Percentiles rank a stretch among this genome's conserved stretches.
Evolutionary conservation across 2,113 vertebrate species (phyloP).

Genomic region (Galbula dea): DNA sequence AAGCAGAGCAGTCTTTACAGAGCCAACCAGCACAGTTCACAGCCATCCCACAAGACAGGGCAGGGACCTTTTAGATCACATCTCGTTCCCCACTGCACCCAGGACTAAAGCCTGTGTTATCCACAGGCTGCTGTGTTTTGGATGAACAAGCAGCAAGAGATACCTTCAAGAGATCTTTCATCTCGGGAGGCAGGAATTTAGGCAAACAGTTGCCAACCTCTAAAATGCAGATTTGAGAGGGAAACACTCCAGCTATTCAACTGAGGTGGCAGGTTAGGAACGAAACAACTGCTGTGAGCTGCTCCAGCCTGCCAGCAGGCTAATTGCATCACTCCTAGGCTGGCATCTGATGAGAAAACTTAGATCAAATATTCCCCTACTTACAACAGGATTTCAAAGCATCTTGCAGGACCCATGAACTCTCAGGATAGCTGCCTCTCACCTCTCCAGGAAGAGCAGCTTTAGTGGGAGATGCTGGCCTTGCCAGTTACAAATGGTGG

Average conservation of each 20-base stretch:
- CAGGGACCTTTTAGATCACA: not conserved
- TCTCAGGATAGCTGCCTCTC: not conserved
- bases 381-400: not conserved
- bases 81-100: not conserved
- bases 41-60: not conserved
- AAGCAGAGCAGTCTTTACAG: not conserved
- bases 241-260: not conserved
- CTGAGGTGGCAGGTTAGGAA: fast-evolving
- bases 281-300: fast-evolving
- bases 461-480: not conserved
- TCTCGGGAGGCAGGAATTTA: not conserved
- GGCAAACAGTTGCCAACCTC: not conserved
- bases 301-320: not conserved
- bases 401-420: not conserved
- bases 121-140: not conserved
- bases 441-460: not conserved
- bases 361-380: not conserved
- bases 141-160: not conserved
- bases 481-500: not conserved
- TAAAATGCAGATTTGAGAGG: not conserved
- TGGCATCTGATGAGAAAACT: fast-evolving
- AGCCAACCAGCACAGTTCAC: fast-evolving
- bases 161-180: not conserved
- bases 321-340: fast-evolving
- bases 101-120: not conserved